Evolutionary conservation across 2,113 vertebrate genomes (phyloP).

Genomic region (Pseudois nayaur): DNA sequence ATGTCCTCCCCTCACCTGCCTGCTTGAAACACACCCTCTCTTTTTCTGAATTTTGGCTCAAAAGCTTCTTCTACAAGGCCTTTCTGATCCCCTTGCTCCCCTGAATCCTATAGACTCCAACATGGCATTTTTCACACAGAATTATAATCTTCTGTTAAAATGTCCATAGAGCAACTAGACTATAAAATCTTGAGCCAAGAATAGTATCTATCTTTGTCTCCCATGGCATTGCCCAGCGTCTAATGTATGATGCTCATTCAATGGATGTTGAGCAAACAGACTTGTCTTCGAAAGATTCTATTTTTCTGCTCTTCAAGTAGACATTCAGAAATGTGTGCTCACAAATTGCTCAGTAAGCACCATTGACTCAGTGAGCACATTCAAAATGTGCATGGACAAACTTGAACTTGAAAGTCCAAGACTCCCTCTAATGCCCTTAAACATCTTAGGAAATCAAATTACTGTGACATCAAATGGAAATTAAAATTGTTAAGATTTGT

Average conservation of each 20-base stretch:
- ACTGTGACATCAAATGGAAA: background rate
- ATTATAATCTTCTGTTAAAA: conserved; percentile 43
- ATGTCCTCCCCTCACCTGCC: background rate
- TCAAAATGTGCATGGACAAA: background rate
- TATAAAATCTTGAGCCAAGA: conserved; percentile 56
- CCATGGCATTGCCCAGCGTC: conserved; percentile 8
- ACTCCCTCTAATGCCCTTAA: background rate
- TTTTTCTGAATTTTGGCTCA: conserved; percentile 39
- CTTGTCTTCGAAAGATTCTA: conserved; percentile 31
- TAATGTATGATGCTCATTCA: conserved; percentile 5
- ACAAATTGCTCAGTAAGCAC: background rate
- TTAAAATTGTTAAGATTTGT: background rate
- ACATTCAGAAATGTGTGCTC: conserved; percentile 26
- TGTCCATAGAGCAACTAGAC: background rate
- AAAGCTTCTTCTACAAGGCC: background rate
- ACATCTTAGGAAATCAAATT: conserved; percentile 1
- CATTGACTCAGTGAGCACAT: background rate
- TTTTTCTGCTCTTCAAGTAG: conserved; percentile 29
- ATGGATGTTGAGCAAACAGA: conserved; percentile 31
- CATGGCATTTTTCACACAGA: background rate
- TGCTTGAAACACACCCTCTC: conserved; percentile 20
- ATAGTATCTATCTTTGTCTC: conserved; percentile 49
- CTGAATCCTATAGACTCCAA: background rate
- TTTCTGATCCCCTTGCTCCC: background rate
- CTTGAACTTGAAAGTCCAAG: background rate